Conservation (phyloP, 2,888 invertebrate species). For the Litoditis marina region DNA sequence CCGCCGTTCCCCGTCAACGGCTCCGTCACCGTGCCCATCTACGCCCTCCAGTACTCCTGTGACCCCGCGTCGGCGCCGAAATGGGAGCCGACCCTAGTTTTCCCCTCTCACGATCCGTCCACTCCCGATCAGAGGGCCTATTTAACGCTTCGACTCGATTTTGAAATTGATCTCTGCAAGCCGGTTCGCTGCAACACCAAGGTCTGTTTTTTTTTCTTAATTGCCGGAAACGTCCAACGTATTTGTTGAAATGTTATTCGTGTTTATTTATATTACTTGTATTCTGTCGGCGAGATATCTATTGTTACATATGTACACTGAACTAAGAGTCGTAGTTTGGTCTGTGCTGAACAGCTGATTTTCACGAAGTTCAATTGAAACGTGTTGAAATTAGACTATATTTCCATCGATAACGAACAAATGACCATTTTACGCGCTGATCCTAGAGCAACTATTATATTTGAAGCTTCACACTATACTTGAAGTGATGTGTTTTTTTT, state of each 20-base stretch:
- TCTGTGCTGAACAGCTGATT: too few relatives aligned
- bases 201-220: constrained; percentile 16
- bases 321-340: too few relatives aligned
- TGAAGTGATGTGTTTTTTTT: too few relatives aligned
- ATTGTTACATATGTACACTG: too few relatives aligned
- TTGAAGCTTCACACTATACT: too few relatives aligned
- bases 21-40: constrained; percentile 8
- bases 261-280: neutral
- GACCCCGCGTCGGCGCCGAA: neutral
- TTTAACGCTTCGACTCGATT: constrained; percentile 29
- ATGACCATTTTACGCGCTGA: too few relatives aligned
- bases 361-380: too few relatives aligned
- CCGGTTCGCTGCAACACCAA: constrained; percentile 31
- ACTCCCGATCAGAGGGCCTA: constrained; percentile 22
- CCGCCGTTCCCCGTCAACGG: constrained; percentile 13
- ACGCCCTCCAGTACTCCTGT: constrained; percentile 15
- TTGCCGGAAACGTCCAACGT: too few relatives aligned
- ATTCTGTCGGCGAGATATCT: too few relatives aligned
- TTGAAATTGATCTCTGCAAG: constrained; percentile 34
- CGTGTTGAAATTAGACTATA: too few relatives aligned
- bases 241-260: neutral
- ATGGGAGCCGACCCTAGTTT: constrained; percentile 37
- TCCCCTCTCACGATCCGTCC: constrained; percentile 28
- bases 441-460: too few relatives aligned
- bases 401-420: too few relatives aligned